Base-by-base conservation (phyloP, 2,888 invertebrate genomes). In the Stenurella melanura region DNA sequence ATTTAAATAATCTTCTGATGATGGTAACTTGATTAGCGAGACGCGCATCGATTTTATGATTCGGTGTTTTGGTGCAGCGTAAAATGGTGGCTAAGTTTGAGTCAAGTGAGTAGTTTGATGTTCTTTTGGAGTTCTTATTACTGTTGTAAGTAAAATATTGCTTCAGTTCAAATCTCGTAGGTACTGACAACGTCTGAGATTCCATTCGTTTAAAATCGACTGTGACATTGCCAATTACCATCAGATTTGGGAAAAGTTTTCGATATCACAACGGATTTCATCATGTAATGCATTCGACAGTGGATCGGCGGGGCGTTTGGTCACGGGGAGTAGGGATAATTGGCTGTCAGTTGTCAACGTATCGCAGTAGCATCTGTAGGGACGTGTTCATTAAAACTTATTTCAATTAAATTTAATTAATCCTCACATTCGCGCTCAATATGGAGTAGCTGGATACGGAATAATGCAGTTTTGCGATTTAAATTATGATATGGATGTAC, bases 331-430 rank as follows among this genome's bases (percentile, higher is more conserved):
- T 67, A 81, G 80, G 83, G 84, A 84, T 87, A 87, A 88, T 88
- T 88, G 87, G 86, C 85, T 87, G 87, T 88, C 87, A 87, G 85
- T 85, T 86, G 86, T 86, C 87, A 86, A n/a, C 42, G 57, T 18
- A 42, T 18, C 64, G 30, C 58, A 78, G 82, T 79, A 83, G 84
- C 84, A 83, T 83, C 82, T 81, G 81, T 80, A 82, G 81, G 82
- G 84, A 87, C 85, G 85, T 86, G 87, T 87, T 88, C 87, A 88
- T 88, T 88, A 88, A 88, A 88, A 88, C 87, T 87, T 87, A 85
- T 86, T 85, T 86, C 86, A 88, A 88, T 88, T 74, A 67, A 88
- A 88, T 88, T 88, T 87, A 87, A 88, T 88, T 87, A 87, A 87
- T 87, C 84, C 85, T 64, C 38, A 26, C 72, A 54, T 60, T 61